Conservation (phyloP, 2,113 vertebrate genomes). For the Miniopterus natalensis region DNA sequence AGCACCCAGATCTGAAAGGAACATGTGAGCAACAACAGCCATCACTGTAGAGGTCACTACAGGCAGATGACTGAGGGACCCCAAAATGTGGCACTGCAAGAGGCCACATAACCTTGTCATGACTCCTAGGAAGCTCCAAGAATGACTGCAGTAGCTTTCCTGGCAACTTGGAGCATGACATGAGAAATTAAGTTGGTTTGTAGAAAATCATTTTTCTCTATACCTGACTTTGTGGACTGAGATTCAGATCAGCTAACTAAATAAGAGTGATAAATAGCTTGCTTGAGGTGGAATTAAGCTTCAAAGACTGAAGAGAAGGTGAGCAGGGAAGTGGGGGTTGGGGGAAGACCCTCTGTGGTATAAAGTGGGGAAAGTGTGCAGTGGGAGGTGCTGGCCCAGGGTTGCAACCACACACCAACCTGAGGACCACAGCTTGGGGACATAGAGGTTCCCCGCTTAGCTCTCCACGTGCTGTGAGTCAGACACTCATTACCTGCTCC, state of each 20-base stretch:
- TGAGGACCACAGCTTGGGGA: neutral
- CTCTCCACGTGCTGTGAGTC: neutral
- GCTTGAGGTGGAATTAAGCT: neutral
- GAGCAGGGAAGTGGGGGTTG: neutral
- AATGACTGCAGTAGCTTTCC: neutral
- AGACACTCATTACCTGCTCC: neutral
- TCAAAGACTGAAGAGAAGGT: neutral
- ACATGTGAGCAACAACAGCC: neutral
- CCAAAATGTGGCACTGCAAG: neutral
- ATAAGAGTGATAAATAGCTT: constrained; percentile 2
- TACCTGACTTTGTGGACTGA: neutral
- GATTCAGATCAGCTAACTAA: constrained; percentile 5
- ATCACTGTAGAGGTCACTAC: neutral
- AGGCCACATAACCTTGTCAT: neutral
- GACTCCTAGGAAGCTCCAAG: neutral
- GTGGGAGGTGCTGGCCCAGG: neutral
- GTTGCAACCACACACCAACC: neutral
- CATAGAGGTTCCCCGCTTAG: neutral
- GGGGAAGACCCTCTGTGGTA: too few species aligned
- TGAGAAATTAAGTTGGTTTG: constrained; percentile 12
- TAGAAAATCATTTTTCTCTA: constrained; percentile 34
- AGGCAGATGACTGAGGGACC: neutral
- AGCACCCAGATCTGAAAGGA: neutral
- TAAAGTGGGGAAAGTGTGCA: neutral
- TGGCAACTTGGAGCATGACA: neutral